These are phyloP conservation scores for Pipistrellus pygmaeus DNA, from an alignment of 2,797 vertebrate species.

Conservation along the genomic window DNA sequence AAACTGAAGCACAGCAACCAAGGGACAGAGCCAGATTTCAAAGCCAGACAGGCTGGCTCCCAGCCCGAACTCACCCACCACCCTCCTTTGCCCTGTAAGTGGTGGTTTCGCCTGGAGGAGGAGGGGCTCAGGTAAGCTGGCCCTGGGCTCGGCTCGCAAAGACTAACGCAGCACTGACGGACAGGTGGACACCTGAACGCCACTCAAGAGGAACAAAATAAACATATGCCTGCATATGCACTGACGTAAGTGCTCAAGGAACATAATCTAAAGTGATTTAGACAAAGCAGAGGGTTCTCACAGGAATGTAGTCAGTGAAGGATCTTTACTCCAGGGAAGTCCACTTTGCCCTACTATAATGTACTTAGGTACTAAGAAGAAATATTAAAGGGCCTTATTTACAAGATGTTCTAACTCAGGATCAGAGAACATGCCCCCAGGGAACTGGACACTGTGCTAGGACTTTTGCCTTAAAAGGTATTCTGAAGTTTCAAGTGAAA, in stretches of 20 bases:
- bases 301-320: neutral
- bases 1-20: neutral
- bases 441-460: neutral
- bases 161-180: neutral
- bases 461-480: slow-evolving; percentile 40
- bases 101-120: neutral
- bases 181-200: neutral
- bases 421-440: neutral
- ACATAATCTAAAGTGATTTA: neutral
- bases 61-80: neutral
- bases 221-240: neutral
- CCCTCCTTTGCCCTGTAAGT: too few relatives aligned
- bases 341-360: neutral
- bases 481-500: neutral
- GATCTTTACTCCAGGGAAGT: neutral
- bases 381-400: neutral
- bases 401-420: neutral
- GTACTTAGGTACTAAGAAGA: neutral
- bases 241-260: neutral
- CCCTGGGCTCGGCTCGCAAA: neutral
- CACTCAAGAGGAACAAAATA: neutral
- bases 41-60: neutral
- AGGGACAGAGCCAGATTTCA: neutral
- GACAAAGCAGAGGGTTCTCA: neutral
- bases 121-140: neutral